These are phyloP conservation scores for Lordiphosa andalusiaca DNA, from an alignment of 2,888 invertebrate species.

Conservation along the genomic window DNA sequence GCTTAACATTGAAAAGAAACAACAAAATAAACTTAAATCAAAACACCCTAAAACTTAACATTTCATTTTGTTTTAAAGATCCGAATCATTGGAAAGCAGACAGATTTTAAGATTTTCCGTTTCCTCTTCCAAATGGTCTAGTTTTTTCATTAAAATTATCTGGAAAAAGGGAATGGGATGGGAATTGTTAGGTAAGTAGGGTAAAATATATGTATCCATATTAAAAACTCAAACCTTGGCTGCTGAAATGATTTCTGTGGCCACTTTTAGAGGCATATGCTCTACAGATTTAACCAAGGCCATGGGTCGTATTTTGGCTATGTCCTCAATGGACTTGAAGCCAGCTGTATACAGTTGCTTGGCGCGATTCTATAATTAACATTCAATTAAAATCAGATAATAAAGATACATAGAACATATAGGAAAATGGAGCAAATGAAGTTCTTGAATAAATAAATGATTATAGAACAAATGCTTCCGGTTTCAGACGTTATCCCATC, in stretches of 20 bases:
- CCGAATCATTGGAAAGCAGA: conserved; percentile 27
- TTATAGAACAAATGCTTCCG: too few relatives aligned
- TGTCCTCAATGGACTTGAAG: conserved; percentile 87
- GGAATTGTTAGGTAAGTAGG: neutral
- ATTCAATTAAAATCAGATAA: neutral
- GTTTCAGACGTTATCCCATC: too few relatives aligned
- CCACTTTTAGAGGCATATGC: conserved; percentile 87
- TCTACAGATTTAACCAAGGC: conserved; percentile 84
- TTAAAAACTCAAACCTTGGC: conserved; percentile 83
- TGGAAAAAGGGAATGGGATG: conserved; percentile 75
- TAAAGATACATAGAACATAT: neutral
- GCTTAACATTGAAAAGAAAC: conserved; percentile 49
- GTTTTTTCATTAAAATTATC: conserved; percentile 90
- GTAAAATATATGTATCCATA: neutral
- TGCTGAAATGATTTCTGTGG: conserved; percentile 90
- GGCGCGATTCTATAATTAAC: conserved; percentile 85
- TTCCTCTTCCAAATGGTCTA: conserved; percentile 93
- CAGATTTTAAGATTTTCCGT: conserved; percentile 83
- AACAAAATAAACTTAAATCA: conserved; percentile 32
- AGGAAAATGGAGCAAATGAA: too few relatives aligned
- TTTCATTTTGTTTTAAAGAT: conserved; percentile 1
- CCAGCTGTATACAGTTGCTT: conserved; percentile 91
- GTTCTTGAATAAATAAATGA: too few relatives aligned
- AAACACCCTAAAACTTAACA: neutral
- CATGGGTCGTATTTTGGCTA: conserved; percentile 87